A percentile compares a stretch with the other conserved stretches of the same genome.
Conservation (phyloP, 2,797 vertebrate genomes). For the Siniperca obscura region DNA sequence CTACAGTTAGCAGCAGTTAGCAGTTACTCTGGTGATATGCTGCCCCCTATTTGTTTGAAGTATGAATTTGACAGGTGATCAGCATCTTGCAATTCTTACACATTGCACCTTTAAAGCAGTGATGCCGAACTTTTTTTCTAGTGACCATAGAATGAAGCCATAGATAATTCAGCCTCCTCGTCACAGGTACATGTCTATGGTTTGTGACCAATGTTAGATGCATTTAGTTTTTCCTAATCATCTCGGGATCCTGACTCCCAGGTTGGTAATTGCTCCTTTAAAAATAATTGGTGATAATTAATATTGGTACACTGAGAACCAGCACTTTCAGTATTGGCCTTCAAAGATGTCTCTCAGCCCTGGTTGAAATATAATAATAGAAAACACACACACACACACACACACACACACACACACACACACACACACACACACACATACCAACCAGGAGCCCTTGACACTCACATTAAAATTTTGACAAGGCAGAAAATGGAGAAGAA, state of each 20-base stretch:
- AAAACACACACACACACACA: conserved; percentile 8
- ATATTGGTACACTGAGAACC: no score
- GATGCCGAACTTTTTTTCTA: no score
- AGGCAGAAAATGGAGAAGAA: conserved; percentile 20
- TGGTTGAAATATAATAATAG: neutral
- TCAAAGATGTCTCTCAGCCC: neutral
- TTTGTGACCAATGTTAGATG: neutral
- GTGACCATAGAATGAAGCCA: no score
- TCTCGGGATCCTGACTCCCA: no score
- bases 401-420: conserved; percentile 11
- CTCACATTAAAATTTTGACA: conserved; percentile 14
- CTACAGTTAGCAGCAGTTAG: no score
- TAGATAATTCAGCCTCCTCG: no score
- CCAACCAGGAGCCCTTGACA: conserved; percentile 1
- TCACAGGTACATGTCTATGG: no score
- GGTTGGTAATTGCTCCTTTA: neutral
- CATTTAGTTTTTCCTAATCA: neutral
- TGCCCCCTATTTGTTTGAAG: no score
- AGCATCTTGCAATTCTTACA: no score
- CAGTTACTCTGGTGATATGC: no score
- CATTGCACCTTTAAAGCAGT: neutral
- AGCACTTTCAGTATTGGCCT: neutral
- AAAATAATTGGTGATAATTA: no score
- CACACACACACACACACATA: conserved; percentile 7
- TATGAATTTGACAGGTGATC: no score